A percentile compares a stretch with the other conserved stretches of the same genome.
phyloP scores from a whole-genome alignment of 2,113 vertebrate genomes.

The Vicugna pacos region DNA sequence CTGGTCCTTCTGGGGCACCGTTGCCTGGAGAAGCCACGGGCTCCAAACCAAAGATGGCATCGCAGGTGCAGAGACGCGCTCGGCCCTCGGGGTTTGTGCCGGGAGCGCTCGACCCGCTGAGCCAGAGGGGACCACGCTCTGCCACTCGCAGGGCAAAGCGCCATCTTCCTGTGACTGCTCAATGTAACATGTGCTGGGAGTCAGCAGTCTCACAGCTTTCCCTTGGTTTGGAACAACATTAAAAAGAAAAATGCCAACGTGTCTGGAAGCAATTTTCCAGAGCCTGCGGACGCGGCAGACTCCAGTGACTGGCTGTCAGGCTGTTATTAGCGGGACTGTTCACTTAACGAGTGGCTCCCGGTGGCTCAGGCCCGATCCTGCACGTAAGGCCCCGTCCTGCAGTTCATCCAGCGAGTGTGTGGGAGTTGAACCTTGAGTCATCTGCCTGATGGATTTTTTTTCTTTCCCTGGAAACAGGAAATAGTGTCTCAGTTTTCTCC shows the following conservation, averaged over 20 bases:
- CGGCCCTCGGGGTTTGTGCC: rapidly evolving
- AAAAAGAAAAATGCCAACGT: neutral
- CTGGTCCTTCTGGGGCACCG: neutral
- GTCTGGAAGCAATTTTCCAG: neutral
- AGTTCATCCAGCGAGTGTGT: neutral
- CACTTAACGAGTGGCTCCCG: neutral
- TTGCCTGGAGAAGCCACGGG: neutral
- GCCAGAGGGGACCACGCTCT: neutral
- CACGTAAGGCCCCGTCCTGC: neutral
- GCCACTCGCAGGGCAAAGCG: neutral
- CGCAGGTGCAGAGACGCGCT: rapidly evolving
- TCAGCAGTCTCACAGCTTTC: neutral
- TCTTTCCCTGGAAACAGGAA: conserved; percentile 48
- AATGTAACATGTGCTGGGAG: neutral
- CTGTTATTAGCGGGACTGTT: neutral
- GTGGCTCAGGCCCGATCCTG: neutral
- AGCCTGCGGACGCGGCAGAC: neutral
- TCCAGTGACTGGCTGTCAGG: neutral
- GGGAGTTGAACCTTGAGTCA: neutral
- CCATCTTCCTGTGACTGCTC: neutral
- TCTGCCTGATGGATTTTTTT: conserved; percentile 27
- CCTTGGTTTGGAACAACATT: neutral
- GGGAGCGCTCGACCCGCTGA: neutral
- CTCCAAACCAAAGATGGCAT: neutral
- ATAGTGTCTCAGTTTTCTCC: conserved; percentile 46